Evolutionary conservation across 2,797 vertebrate species (phyloP), one percentile per base, ranked within the genome.

Genomic region (Gila robusta): DNA sequence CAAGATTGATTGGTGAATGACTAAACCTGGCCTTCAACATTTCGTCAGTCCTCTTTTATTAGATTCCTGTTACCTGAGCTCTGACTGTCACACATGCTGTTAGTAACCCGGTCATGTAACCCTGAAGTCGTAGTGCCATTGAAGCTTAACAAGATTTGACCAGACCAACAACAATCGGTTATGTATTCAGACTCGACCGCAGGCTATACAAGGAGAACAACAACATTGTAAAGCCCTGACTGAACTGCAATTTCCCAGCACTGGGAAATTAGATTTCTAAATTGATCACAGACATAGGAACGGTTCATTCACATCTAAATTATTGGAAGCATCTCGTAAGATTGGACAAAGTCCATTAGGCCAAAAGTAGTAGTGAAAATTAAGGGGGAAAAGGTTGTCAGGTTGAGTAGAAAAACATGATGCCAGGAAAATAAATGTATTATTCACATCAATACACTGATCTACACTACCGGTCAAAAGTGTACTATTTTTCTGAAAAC

Each of bases 1-100:
- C 87, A 87, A 93, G 91, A 94, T 90, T 86, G 90, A 94, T 93
- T 90, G 89, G 88, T 78, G 87, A 86, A 92, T 94, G 93, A 94
- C 91, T 93, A 91, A 91, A 91, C 85, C 90, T 88, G 88, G 87
- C 93, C 92, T 91, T 93, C n/a, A 91, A 92, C 90, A 84, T 32
- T 79, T 72, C 5, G 6, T 62, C 54, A 32, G 32, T 62, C 56
- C 66, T 90, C 87, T 91, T 93, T 93, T 93, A 82, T 81, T 93
- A 93, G 92, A 92, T 91, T 92, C 87, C 86, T 86, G 91, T 94
- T 90, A 91, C 93, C 91, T 92, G 54, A 88, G 90, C 81, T 89
- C 89, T 94, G 94, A 95, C 92, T 94, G 89, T 92, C 90, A 88
- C 79, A 90, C 81, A 81, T 81, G 87, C 85, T 87, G 80, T 83